A percentile compares a stretch with the other conserved stretches of the same genome.
Evolutionary conservation across 2,113 vertebrate genomes (phyloP).

Genomic region (Tragelaphus imberbis): DNA sequence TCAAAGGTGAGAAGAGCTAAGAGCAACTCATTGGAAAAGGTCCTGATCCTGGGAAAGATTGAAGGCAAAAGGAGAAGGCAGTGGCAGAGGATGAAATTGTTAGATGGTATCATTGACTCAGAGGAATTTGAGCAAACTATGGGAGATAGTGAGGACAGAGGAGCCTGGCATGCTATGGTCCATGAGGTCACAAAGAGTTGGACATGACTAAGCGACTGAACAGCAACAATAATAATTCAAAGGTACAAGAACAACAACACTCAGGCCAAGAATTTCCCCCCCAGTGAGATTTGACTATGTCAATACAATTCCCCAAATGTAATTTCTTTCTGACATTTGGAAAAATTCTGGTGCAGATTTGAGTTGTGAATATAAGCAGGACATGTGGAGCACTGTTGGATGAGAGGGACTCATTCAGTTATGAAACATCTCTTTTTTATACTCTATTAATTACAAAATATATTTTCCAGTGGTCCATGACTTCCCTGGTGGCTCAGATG

Average conservation of each 20-base stretch:
- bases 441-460: background rate
- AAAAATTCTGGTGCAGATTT: background rate
- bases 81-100: background rate
- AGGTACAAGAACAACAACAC: background rate
- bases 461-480: background rate
- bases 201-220: background rate
- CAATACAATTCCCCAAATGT: background rate
- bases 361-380: background rate
- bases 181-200: background rate
- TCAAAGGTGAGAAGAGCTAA: background rate
- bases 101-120: background rate
- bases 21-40: background rate
- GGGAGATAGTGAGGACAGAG: background rate
- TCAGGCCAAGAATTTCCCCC: background rate
- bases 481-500: too few species aligned
- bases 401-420: background rate
- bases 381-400: background rate
- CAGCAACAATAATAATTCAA: background rate
- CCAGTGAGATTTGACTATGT: background rate
- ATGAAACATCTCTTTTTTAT: background rate
- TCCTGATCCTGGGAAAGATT: background rate
- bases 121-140: background rate
- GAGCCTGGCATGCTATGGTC: background rate
- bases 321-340: background rate
- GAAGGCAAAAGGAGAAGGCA: background rate